A percentile compares a stretch with the other conserved stretches of the same genome.
Conservation (phyloP, 2,888 invertebrate genomes). For the Conus canariensis region DNA sequence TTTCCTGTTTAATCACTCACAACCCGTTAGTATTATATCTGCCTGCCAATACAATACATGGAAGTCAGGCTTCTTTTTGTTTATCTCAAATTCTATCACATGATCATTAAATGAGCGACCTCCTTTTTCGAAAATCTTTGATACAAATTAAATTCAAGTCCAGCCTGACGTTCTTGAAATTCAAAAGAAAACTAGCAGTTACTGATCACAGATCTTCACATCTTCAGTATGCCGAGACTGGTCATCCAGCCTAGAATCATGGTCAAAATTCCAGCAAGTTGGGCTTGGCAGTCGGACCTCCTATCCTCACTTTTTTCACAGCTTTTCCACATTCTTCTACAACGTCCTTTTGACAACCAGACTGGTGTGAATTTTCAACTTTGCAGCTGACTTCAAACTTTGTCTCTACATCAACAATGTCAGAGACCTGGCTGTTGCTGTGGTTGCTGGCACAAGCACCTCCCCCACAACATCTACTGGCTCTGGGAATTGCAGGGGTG, state of each 20-base stretch:
- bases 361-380: neutral
- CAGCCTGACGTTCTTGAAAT: too few species aligned
- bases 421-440: neutral
- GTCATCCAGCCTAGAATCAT: neutral
- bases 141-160: too few species aligned
- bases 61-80: too few species aligned
- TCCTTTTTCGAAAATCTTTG: too few species aligned
- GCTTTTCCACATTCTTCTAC: neutral
- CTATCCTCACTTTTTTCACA: slow-evolving; percentile 28
- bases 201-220: too few species aligned
- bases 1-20: too few species aligned
- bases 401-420: neutral
- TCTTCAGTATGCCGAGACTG: neutral
- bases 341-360: neutral
- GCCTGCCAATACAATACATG: too few species aligned
- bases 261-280: slow-evolving; percentile 34
- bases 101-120: too few species aligned
- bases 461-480: neutral
- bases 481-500: neutral
- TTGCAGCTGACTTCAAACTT: neutral
- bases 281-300: slow-evolving; percentile 30
- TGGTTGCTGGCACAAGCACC: neutral
- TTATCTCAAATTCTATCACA: too few species aligned
- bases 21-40: too few species aligned
- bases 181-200: too few species aligned